Base-by-base conservation (phyloP, 2,113 vertebrate genomes). In the Prochilodus magdalenae region DNA sequence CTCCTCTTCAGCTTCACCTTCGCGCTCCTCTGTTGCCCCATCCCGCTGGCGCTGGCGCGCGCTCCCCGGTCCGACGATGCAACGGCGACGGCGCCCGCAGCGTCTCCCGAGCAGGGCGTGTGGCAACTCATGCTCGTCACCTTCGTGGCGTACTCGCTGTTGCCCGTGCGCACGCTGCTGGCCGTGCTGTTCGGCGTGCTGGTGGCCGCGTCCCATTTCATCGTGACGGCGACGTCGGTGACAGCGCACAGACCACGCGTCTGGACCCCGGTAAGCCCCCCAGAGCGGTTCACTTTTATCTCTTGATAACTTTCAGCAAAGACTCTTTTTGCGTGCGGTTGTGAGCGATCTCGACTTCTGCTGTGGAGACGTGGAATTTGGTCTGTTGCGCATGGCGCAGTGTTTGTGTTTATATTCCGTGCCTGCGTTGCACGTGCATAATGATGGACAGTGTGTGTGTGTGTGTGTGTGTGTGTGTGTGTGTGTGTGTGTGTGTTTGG, bases 121-220 rank as follows among this genome's bases (percentile, higher is more conserved):
- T 99, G 98, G 98, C 97, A 98, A 92, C 96, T 99, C 74, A 97
- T 99, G 93, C 87, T 99, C 84, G 96, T 99, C 90, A 99, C 97
- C 86, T 98, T 99, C 88, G 94, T 99, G 89, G 96, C 96, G 79
- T 99, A 99, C 91, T 93, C 96, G 66, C 92, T 99, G 89, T 94
- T 99, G 84, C 98, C 98, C 5, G 98, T 98, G 88, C 95, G 97
- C 88, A 98, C 97, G 72, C 93, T 97, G 83, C 91, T 99, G 87
- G 97, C 96, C 5, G 90, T 97, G 81, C 81, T 98, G 81, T 99
- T 99, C 84, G 97, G 97, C 80, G 90, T 96, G 33, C 92, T 96
- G 92, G 94, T 99, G 78, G 95, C 97, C 0, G 88, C 95, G n/a
- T 96, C 96, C 15, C 98, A 99, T 89, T 93, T 99, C 88, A 95